phyloP scores from a whole-genome alignment of 2,113 vertebrate species.

The Sturnira hondurensis region DNA sequence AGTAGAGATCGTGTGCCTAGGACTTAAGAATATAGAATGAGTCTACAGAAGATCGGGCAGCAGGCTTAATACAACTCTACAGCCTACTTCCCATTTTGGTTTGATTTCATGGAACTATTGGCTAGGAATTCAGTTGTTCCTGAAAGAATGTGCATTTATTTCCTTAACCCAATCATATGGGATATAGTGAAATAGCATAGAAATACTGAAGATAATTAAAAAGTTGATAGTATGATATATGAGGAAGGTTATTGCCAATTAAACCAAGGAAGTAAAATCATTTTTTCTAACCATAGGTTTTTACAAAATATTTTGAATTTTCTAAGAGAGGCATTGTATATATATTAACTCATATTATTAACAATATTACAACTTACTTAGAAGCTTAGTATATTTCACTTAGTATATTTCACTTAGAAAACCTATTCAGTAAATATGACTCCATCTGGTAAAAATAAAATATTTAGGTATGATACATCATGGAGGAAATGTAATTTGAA shows the following conservation, averaged over 20 bases:
- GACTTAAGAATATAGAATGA: not conserved
- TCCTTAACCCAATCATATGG: not conserved
- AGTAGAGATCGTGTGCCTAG: conserved; percentile 26
- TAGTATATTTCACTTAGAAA: conserved; percentile 30
- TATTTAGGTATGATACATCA: not conserved
- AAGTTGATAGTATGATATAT: not conserved
- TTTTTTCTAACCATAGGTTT: not conserved
- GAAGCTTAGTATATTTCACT: not conserved
- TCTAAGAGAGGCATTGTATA: not conserved
- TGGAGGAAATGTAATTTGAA: not conserved
- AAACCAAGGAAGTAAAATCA: not conserved
- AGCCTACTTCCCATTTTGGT: not conserved
- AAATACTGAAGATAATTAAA: conserved; percentile 5
- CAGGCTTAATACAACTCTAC: not conserved
- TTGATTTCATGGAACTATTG: conserved; percentile 23
- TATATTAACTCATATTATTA: not conserved
- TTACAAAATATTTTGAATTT: not conserved
- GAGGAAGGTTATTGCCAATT: not conserved
- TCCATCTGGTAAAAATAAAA: conserved; percentile 6
- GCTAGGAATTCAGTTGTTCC: not conserved
- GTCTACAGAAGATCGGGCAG: conserved; percentile 44
- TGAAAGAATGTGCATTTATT: not conserved
- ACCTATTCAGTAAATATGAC: not conserved
- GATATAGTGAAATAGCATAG: not conserved
- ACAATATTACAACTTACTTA: not conserved